Evolutionary conservation across 1,140 invertebrate genomes (phyloP), one percentile per base, ranked within the genome.

Genomic region (Drosophila sucinea): DNA sequence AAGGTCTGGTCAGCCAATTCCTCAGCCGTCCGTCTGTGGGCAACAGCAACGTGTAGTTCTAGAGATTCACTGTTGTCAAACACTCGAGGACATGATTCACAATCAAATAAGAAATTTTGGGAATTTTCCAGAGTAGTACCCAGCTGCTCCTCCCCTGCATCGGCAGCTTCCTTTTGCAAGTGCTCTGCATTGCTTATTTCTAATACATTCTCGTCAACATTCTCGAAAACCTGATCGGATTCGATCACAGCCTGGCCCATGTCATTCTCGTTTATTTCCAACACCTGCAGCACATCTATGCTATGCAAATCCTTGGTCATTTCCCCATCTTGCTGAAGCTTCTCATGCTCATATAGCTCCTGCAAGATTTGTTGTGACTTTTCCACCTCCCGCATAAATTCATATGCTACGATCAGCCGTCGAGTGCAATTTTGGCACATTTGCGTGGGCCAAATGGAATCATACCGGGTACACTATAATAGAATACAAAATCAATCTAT

Each of bases 1-100:
- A 92, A 93, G 29, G 81, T 81, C 71, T 93, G 93, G 38, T 92
- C 92, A n/a, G 90, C 81, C 17, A 92, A 40, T 23, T 79, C 63
- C 56, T 81, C 70, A 4, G 89, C 70, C 4, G 72, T 58, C 44
- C 77, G 73, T 2, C 55, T 77, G 17, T 91, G 90, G 0, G 82
- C 82, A 5, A 56, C 10, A 6, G 67, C 54, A 60, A 70, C 63
- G 51, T 91, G 90, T 0, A 77, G 60, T 0, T 63, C 38, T 2
- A 91, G 67, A 0, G 90, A 84, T 23, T 76, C 67, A 30, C 65
- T 70, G 47, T 90, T 90, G 0, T 85, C 90, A 35, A 91, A 91
- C 1, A 67, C 67, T 10, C 79, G 70, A 5, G 77, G 74, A 61
- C 90, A 91, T n/a, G 60, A 62, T 1, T 38, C 38, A 30, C 90